phyloP scores from a whole-genome alignment of 2,113 vertebrate species.

The Coptodon rendalli region DNA sequence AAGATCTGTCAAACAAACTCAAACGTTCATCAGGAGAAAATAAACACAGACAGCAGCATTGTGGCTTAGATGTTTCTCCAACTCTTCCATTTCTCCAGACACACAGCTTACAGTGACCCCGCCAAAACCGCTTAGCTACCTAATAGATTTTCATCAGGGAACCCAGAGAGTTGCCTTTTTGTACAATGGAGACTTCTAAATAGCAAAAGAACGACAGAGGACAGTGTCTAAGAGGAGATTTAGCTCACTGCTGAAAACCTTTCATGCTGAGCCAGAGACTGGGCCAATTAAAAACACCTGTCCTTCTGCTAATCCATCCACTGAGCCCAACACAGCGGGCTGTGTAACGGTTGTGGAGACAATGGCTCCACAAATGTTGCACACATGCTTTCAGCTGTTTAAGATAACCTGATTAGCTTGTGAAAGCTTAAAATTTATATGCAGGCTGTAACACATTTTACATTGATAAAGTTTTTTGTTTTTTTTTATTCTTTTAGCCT shows the following conservation, averaged over 20 bases:
- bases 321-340: background rate
- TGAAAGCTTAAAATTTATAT: background rate
- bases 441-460: background rate
- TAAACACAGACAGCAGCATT: slow-evolving; percentile 8
- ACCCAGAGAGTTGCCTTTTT: background rate
- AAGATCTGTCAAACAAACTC: slow-evolving; percentile 28
- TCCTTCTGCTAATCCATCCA: slow-evolving; percentile 9
- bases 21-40: background rate
- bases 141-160: background rate
- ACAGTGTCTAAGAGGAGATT: background rate
- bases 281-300: slow-evolving; percentile 52
- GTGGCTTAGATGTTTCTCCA: background rate
- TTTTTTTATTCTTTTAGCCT: background rate
- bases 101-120: background rate
- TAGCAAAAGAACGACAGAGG: background rate
- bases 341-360: background rate
- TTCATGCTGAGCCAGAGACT: background rate
- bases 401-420: background rate
- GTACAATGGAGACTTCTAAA: background rate
- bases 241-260: background rate
- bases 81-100: background rate
- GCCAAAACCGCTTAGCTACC: background rate
- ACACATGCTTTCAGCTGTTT: background rate
- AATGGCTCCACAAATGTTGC: background rate
- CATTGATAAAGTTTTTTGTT: background rate